A percentile compares a stretch with the other conserved stretches of the same genome.
phyloP scores from a whole-genome alignment of 2,888 invertebrate species.

The Muschampia plurimacula region DNA sequence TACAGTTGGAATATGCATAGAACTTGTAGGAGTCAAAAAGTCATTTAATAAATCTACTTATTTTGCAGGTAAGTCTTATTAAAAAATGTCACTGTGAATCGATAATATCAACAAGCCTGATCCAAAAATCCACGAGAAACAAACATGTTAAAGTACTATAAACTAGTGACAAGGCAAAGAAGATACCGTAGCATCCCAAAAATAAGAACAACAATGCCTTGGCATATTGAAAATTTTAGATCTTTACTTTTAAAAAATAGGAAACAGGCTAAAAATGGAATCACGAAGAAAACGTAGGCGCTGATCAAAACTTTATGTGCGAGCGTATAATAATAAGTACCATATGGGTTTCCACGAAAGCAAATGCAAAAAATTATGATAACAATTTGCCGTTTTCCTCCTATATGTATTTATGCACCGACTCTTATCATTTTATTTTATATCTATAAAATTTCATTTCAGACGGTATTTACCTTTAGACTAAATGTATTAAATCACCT shows the following conservation, averaged over 20 bases:
- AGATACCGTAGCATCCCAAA: not conserved
- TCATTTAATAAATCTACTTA: too few species aligned
- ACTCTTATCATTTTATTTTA: not conserved
- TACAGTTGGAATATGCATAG: too few species aligned
- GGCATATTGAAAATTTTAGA: not conserved
- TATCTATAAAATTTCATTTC: too few species aligned
- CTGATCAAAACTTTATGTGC: not conserved
- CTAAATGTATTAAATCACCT: too few species aligned
- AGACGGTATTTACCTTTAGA: too few species aligned
- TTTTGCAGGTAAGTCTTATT: too few species aligned
- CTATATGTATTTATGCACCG: not conserved
- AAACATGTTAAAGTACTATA: too few species aligned
- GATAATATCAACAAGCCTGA: too few species aligned
- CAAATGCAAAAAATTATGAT: not conserved
- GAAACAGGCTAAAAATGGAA: not conserved
- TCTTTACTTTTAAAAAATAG: not conserved
- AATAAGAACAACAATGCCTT: not conserved
- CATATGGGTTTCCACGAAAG: not conserved
- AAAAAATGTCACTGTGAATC: too few species aligned
- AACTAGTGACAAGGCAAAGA: not conserved
- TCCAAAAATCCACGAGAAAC: too few species aligned
- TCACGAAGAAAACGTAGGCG: slow-evolving; percentile 12
- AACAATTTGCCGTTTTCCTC: not conserved
- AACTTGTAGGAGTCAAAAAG: too few species aligned
- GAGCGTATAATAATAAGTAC: not conserved